Conservation (phyloP, 2,797 vertebrate species). For the Pipistrellus nathusii region DNA sequence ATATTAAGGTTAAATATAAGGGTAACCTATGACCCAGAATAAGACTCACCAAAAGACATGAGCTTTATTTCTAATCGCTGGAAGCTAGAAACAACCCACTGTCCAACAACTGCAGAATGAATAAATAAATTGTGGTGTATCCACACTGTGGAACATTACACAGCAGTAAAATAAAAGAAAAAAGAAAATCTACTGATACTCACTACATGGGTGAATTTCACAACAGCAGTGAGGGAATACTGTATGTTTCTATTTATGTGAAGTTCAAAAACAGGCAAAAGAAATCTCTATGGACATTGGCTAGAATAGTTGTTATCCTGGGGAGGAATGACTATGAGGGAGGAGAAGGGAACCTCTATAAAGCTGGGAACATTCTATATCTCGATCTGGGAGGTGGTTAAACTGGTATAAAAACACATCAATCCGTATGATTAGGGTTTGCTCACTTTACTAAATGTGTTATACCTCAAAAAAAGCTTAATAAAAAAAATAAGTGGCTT, state of each 20-base stretch:
- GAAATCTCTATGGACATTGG: neutral
- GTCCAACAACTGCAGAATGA: neutral
- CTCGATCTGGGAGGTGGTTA: neutral
- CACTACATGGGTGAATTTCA: neutral
- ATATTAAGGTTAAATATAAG: slow-evolving; percentile 42
- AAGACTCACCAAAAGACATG: neutral
- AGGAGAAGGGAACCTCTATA: neutral
- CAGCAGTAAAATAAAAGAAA: neutral
- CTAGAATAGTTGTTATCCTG: neutral
- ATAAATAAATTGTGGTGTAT: neutral
- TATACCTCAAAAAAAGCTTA: neutral
- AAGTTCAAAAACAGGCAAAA: slow-evolving; percentile 3
- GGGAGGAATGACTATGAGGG: neutral
- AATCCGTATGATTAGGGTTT: neutral
- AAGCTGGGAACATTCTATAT: neutral
- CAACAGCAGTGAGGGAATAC: neutral
- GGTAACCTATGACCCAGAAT: neutral
- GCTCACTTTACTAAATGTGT: neutral
- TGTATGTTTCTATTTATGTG: neutral
- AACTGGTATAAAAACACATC: neutral
- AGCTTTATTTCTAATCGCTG: neutral
- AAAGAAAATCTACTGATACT: neutral
- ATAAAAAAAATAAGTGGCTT: neutral
- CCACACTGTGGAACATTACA: neutral
- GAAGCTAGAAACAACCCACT: slow-evolving; percentile 3